phyloP scores from a whole-genome alignment of 2,113 vertebrate species.

The Aldabrachelys gigantea region DNA sequence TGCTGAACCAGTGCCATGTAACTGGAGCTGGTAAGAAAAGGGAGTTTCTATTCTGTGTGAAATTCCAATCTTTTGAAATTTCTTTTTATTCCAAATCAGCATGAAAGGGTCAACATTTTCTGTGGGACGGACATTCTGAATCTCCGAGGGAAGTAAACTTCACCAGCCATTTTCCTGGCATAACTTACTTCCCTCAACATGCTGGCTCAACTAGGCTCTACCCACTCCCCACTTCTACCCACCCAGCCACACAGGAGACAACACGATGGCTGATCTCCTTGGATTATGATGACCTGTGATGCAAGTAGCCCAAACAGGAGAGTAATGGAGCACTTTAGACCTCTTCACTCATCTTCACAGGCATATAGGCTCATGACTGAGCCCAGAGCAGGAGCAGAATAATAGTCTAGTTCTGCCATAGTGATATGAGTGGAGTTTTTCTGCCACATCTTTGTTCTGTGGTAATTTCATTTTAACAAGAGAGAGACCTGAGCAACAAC shows the following conservation, averaged over 20 bases:
- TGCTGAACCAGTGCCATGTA: constrained; percentile 20
- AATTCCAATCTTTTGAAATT: constrained; percentile 20
- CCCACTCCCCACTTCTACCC: neutral
- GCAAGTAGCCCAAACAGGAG: neutral
- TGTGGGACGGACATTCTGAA: constrained; percentile 41
- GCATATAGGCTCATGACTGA: neutral
- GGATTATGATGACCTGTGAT: fast-evolving
- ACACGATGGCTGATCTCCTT: neutral
- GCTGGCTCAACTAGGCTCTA: neutral
- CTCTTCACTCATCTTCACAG: neutral
- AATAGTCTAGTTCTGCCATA: constrained; percentile 21
- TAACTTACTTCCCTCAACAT: neutral
- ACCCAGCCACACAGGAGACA: neutral
- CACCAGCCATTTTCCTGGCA: neutral
- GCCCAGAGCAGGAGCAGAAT: neutral
- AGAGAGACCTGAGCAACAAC: neutral
- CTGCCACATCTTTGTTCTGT: neutral
- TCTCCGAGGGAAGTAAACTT: neutral
- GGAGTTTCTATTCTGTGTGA: neutral
- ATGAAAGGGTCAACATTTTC: constrained; percentile 16
- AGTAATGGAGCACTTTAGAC: neutral
- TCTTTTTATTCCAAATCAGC: constrained; percentile 14
- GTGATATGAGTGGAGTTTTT: neutral
- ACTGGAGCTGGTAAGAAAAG: constrained; percentile 7
- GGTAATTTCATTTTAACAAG: neutral